Conservation (phyloP, 2,113 vertebrate species). For the Amphiprion ocellaris region DNA sequence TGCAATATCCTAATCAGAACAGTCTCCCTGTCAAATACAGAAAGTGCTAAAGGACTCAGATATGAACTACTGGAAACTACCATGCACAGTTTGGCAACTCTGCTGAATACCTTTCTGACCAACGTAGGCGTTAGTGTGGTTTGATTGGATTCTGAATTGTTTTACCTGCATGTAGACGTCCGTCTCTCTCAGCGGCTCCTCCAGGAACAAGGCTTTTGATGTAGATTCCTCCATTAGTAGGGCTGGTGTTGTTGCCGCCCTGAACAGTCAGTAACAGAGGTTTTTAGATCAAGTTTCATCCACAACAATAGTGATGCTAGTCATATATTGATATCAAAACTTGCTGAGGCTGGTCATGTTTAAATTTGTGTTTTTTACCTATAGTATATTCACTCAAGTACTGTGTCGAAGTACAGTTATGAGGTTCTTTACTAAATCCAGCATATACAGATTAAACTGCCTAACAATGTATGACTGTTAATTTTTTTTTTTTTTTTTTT, state of each 20-base stretch:
- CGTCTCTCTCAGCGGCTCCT: conserved; percentile 88
- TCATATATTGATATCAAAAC: no score
- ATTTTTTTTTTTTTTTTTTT: no score
- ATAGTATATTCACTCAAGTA: background rate
- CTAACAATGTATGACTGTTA: no score
- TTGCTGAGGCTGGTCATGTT: background rate
- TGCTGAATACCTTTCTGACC: no score
- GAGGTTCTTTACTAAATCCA: background rate
- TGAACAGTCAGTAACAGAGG: conserved; percentile 55
- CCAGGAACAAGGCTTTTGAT: conserved; percentile 88
- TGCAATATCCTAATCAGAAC: background rate
- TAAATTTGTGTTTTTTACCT: background rate
- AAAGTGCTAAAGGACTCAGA: no score
- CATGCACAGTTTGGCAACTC: no score
- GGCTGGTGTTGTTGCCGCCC: conserved; percentile 87
- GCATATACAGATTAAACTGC: no score
- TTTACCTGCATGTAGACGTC: conserved; percentile 87
- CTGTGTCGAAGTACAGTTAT: background rate
- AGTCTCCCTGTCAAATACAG: no score
- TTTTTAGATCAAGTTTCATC: conserved; percentile 6
- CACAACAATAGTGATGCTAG: background rate
- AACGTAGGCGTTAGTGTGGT: no score
- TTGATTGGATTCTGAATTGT: background rate
- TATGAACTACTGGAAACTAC: no score
- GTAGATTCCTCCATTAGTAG: conserved; percentile 86